A percentile compares a stretch with the other conserved stretches of the same genome.
phyloP scores from a whole-genome alignment of 2,797 vertebrate genomes.

The Odontamblyopus lacepedii region DNA sequence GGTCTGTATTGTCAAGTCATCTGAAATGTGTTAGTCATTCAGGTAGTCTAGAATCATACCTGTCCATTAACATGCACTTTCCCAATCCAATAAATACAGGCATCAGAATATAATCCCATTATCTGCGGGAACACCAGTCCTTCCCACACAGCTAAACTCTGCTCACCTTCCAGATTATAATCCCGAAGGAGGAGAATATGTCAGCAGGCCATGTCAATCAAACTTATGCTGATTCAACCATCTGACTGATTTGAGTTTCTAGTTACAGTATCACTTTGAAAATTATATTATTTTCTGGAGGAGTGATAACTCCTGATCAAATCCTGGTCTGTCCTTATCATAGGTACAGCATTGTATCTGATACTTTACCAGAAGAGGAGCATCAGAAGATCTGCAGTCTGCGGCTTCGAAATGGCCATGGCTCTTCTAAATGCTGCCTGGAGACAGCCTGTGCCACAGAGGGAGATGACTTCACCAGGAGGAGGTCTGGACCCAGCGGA shows the following conservation, averaged over 20 bases:
- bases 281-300: not conserved
- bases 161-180: conserved; percentile 74
- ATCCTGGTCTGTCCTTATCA: not conserved
- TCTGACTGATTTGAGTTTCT: not conserved
- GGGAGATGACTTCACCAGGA: conserved; percentile 36
- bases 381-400: conserved; percentile 79
- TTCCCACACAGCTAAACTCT: conserved; percentile 66
- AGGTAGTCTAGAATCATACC: too few relatives aligned
- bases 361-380: conserved; percentile 78
- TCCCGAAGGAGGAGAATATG: conserved; percentile 59
- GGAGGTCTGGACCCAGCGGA: conserved; percentile 31
- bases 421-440: conserved; percentile 35
- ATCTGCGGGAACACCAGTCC: conserved; percentile 73
- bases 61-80: conserved; percentile 33
- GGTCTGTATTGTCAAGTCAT: not conserved
- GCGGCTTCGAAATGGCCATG: conserved; percentile 78
- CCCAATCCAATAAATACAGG: conserved; percentile 26
- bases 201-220: conserved; percentile 8
- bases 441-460: conserved; percentile 34
- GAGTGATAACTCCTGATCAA: not conserved
- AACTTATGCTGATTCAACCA: not conserved
- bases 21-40: too few relatives aligned
- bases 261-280: not conserved
- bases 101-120: conserved; percentile 73
- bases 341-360: conserved; percentile 90